Percentiles rank a stretch among this genome's conserved stretches.
Conservation (phyloP, 2,113 vertebrate genomes). For the Benitochromis conjunctus region DNA sequence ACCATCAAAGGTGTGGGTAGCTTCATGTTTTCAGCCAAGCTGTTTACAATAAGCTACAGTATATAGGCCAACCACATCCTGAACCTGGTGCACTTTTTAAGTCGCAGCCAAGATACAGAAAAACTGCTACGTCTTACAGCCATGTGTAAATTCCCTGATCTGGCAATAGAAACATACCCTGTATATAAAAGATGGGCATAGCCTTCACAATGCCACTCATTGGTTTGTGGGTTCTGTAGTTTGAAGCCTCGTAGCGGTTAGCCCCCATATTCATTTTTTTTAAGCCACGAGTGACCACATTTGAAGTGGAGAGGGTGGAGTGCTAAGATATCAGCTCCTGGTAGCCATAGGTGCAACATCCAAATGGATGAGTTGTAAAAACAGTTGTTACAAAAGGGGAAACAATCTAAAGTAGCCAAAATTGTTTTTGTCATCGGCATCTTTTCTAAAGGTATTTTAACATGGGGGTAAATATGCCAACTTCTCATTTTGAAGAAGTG, state of each 20-base stretch:
- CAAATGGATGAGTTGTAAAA: fast-evolving
- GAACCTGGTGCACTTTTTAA: neutral
- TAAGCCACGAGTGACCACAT: neutral
- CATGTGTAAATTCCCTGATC: neutral
- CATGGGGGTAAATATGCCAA: fast-evolving
- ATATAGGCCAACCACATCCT: neutral
- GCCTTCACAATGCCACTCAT: neutral
- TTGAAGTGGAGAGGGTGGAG: fast-evolving
- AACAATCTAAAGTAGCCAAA: neutral
- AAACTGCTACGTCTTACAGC: neutral
- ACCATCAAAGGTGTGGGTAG: neutral
- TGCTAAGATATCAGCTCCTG: neutral
- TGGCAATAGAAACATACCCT: neutral
- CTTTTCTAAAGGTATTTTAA: neutral
- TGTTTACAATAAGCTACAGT: neutral
- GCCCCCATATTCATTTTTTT: neutral
- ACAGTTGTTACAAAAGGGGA: neutral
- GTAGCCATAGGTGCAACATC: neutral
- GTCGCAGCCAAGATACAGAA: neutral
- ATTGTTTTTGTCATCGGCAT: neutral
- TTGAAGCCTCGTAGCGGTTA: neutral
- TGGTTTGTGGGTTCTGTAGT: neutral
- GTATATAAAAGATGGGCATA: neutral
- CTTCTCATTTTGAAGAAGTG: fast-evolving
- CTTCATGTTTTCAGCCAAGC: neutral